Evolutionary conservation across 2,888 invertebrate species (phyloP), one percentile per base, ranked within the genome.

Genomic region (Ennomos quercinarius): DNA sequence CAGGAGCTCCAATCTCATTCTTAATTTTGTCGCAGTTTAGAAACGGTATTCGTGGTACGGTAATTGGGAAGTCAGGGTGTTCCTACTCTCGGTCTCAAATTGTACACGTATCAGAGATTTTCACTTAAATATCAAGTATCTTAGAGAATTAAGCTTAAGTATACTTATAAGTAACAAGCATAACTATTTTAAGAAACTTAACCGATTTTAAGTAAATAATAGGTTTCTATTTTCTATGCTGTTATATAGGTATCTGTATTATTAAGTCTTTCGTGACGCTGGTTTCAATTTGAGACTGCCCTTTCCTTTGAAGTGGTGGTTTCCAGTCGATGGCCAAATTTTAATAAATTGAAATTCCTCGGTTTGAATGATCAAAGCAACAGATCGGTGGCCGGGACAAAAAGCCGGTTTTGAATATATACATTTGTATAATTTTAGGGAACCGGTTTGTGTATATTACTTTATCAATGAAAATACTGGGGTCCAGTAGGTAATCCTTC

Each of bases 341-440:
- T 61, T 57, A 59, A 63, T 61, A 63, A 66, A 61, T 55, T 51
- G 49, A 54, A 53, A 47, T 50, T 39, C 66, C 61, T 68, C 64
- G 61, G 64, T 73, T 76, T 71, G 63, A 63, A 66, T 65, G 73
- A 78, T 77, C 78, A 80, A 76, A 78, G 72, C 65, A 68, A 68
- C 68, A 68, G 73, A 75, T 73, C 68, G 67, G 67, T 63, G 48
- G 63, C 61, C 61, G 41, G 48, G 50, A 57, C 60, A 58, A 68
- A 57, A 63, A 54, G 45, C 49, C 55, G 36, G 59, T 60, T 68
- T 65, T 67, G 72, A 71, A 76, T 70, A 68, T 61, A 68, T 68
- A 68, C 63, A 68, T 68, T 67, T 67, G 59, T 58, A 63, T 71
- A 68, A 70, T 69, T 66, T 63, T 50, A 42, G 27, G 27, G 27